Evolutionary conservation across 2,113 vertebrate genomes (phyloP).

Genomic region (Psammodynastes pulverulentus): DNA sequence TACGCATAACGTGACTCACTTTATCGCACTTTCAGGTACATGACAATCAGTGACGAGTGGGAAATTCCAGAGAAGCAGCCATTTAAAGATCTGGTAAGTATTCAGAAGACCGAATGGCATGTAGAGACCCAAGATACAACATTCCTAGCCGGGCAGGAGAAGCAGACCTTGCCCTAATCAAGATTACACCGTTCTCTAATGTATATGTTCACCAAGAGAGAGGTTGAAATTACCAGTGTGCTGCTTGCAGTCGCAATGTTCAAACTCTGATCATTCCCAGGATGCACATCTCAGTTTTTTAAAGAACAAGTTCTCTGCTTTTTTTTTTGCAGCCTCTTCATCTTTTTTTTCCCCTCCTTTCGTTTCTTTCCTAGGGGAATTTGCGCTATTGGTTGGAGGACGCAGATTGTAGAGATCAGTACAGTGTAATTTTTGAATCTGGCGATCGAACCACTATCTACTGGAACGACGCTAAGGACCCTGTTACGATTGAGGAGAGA

Average conservation of each 20-base stretch:
- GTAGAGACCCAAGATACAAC: neutral
- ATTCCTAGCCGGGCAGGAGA: no score
- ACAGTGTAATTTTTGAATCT: conserved; percentile 97
- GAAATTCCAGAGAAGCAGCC: conserved; percentile 95
- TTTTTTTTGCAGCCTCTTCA: neutral
- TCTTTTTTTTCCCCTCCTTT: neutral
- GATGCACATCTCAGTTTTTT: neutral
- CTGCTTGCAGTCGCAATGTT: neutral
- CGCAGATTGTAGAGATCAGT: conserved; percentile 93
- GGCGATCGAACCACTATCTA: conserved; percentile 94
- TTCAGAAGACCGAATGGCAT: neutral
- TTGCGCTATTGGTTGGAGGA: conserved; percentile 96
- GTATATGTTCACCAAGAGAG: neutral
- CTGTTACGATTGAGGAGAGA: conserved; percentile 88
- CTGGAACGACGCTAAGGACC: conserved; percentile 91
- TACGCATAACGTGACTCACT: neutral
- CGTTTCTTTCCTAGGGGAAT: conserved; percentile 77
- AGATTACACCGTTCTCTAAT: neutral
- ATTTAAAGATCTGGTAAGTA: conserved; percentile 95
- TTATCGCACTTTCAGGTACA: conserved; percentile 76
- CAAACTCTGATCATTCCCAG: neutral
- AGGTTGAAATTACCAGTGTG: neutral
- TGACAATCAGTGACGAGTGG: conserved; percentile 97
- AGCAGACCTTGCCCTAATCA: neutral
- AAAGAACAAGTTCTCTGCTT: neutral